A percentile compares a stretch with the other conserved stretches of the same genome.
Evolutionary conservation across 2,888 invertebrate genomes (phyloP).

Genomic region (Crioceris asparagi): DNA sequence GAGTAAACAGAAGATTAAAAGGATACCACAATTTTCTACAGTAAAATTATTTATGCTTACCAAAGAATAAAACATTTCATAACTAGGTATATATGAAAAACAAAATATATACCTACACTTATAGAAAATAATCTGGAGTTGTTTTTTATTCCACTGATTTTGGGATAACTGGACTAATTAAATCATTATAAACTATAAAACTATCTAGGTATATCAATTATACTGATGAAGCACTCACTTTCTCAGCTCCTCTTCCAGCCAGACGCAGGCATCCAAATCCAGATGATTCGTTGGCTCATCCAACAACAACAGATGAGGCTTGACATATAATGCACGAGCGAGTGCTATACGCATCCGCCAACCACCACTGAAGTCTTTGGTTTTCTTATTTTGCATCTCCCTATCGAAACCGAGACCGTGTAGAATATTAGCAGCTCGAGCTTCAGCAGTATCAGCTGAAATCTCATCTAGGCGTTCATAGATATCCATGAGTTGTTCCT

Average conservation of each 20-base stretch:
- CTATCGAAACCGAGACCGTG: slow-evolving; percentile 92
- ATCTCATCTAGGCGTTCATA: slow-evolving; percentile 97
- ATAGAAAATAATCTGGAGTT: too few relatives aligned
- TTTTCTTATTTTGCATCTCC: slow-evolving; percentile 75
- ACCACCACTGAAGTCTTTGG: slow-evolving; percentile 83
- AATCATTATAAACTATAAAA: too few relatives aligned
- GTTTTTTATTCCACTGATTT: too few relatives aligned
- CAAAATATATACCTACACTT: too few relatives aligned
- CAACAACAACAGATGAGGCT: slow-evolving; percentile 88
- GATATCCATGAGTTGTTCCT: slow-evolving; percentile 90
- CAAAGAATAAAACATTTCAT: too few relatives aligned
- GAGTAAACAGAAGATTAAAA: too few relatives aligned
- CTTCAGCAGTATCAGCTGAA: slow-evolving; percentile 90
- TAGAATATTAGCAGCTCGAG: slow-evolving; percentile 87
- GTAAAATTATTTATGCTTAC: too few relatives aligned
- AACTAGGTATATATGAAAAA: too few relatives aligned
- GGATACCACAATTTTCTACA: too few relatives aligned
- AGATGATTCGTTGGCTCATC: slow-evolving; percentile 96
- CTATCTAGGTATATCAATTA: too few relatives aligned
- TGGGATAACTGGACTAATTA: too few relatives aligned
- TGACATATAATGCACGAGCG: slow-evolving; percentile 92
- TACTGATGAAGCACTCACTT: slow-evolving; percentile 42
- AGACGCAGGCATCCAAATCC: slow-evolving; percentile 97
- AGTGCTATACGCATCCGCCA: slow-evolving; percentile 99
- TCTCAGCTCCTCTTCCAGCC: slow-evolving; percentile 97